Percentiles rank a stretch among this genome's conserved stretches.
Conservation (phyloP, 2,113 vertebrate genomes). For the Rhineura floridana region DNA sequence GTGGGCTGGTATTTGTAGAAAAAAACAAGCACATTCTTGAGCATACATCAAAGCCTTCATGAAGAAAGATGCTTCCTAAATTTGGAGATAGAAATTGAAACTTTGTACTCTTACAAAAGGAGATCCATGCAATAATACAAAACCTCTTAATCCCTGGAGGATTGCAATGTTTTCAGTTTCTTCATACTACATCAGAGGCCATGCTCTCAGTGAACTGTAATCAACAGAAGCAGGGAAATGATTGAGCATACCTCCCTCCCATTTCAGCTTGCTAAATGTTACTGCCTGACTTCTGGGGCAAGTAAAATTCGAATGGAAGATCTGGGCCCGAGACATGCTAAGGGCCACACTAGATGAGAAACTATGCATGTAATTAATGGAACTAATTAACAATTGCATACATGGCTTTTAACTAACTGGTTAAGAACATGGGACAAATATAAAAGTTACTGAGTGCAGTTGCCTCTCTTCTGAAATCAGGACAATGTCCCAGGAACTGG, state of each 20-base stretch:
- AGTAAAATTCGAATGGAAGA: background rate
- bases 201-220: background rate
- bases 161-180: background rate
- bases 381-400: background rate
- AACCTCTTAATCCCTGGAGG: background rate
- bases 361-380: background rate
- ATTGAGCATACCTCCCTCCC: background rate
- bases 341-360: background rate
- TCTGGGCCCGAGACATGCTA: background rate
- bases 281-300: background rate
- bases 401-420: background rate
- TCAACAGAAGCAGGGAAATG: background rate
- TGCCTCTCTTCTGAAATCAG: too few species aligned
- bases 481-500: too few species aligned
- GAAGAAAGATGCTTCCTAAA: background rate
- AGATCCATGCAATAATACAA: background rate
- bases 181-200: background rate
- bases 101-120: background rate
- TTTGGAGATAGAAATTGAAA: background rate
- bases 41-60: background rate
- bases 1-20: background rate
- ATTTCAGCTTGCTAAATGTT: background rate
- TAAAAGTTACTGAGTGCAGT: too few species aligned
- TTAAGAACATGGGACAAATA: background rate
- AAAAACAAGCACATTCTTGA: background rate